Conservation (phyloP, 2,113 vertebrate species). For the Archilochus colubris region DNA sequence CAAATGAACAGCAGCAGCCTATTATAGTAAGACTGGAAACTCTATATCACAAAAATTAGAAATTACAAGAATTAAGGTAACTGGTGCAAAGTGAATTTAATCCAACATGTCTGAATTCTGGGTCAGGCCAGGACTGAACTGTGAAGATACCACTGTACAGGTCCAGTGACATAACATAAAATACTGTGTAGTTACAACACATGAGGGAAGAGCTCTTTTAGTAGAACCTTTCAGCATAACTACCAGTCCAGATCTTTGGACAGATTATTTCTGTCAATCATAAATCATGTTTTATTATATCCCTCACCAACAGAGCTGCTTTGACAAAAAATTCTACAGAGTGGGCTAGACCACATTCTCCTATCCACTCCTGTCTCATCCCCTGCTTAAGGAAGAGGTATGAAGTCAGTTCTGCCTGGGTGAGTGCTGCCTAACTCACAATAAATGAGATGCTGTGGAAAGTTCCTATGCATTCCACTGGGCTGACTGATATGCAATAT, state of each 20-base stretch:
- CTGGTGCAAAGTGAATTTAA: not conserved
- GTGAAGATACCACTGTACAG: not conserved
- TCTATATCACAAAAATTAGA: not conserved
- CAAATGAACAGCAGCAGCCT: not conserved
- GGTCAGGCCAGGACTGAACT: not conserved
- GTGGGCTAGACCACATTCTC: not conserved
- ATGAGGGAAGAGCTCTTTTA: not conserved
- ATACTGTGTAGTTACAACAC: not conserved
- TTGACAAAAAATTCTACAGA: not conserved
- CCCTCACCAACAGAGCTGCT: not conserved
- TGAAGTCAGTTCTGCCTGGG: not conserved
- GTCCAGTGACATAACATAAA: not conserved
- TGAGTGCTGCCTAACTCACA: not conserved
- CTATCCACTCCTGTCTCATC: not conserved
- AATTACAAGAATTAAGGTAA: not conserved
- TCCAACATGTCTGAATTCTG: not conserved
- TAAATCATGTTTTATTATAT: not conserved
- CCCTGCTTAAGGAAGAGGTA: not conserved
- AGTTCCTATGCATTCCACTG: rapidly evolving
- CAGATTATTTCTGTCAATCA: not conserved
- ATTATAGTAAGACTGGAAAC: not conserved
- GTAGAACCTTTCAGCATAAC: not conserved
- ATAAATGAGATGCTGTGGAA: not conserved
- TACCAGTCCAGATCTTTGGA: not conserved
- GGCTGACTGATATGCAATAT: not conserved